Conservation (phyloP, 2,113 vertebrate species). For the Dolichotis patagonum region DNA sequence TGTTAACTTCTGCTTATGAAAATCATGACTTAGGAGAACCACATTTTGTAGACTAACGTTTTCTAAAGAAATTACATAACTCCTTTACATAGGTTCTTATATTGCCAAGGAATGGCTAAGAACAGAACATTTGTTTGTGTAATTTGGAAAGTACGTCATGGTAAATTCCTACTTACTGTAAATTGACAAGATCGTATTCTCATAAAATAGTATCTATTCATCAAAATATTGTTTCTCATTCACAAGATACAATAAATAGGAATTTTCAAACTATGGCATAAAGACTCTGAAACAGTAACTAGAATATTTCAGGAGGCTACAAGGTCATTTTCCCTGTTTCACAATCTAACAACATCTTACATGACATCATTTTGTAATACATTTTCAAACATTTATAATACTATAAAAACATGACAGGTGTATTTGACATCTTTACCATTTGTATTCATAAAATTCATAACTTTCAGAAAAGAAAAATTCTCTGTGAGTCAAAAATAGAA, state of each 20-base stretch:
- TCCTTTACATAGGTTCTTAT: background rate
- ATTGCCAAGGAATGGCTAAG: background rate
- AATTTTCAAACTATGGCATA: background rate
- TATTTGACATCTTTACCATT: background rate
- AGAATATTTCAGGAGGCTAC: background rate
- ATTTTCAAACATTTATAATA: background rate
- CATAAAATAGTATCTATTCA: background rate
- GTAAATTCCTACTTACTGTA: background rate
- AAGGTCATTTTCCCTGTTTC: background rate
- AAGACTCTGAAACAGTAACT: too few relatives aligned
- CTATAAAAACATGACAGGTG: background rate
- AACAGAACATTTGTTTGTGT: background rate
- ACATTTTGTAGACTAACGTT: background rate
- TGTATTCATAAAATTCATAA: background rate
- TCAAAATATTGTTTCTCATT: background rate
- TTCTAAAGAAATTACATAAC: background rate
- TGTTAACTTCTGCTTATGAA: conserved; percentile 13
- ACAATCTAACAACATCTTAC: background rate
- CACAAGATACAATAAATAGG: background rate
- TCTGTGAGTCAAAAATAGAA: too few relatives aligned
- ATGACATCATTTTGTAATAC: background rate
- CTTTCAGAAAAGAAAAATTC: background rate
- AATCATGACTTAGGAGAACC: background rate
- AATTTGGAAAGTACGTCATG: background rate
- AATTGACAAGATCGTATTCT: background rate